phyloP scores from a whole-genome alignment of 1,140 invertebrate species.

The Sarcophaga bullata region DNA sequence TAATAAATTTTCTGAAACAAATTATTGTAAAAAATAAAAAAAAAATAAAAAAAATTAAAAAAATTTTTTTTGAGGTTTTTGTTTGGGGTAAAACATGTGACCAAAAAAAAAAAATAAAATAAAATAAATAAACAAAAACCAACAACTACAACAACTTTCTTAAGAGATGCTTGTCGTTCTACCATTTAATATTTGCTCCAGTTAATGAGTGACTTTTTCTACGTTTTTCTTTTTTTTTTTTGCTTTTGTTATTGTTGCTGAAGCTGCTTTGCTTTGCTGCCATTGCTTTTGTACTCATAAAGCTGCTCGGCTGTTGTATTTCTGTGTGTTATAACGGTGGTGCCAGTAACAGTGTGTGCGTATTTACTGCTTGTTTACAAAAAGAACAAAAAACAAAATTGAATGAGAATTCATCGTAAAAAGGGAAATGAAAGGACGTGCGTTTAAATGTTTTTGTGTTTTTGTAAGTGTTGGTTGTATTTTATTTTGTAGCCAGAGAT shows the following conservation, averaged over 20 bases:
- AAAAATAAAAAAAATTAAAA: too few species aligned
- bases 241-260: background rate
- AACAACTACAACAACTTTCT: background rate
- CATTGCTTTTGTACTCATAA: background rate
- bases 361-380: too few species aligned
- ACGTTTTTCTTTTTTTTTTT: background rate
- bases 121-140: too few species aligned
- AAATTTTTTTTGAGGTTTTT: too few species aligned
- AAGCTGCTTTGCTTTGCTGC: too few species aligned
- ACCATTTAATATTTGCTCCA: background rate
- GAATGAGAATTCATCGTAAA: too few species aligned
- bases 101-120: background rate
- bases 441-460: background rate
- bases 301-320: background rate
- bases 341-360: too few species aligned
- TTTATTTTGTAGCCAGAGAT: background rate
- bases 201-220: conserved; percentile 6
- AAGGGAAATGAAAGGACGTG: background rate
- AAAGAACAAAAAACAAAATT: too few species aligned
- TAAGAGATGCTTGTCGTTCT: background rate
- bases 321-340: background rate
- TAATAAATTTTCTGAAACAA: too few species aligned
- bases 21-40: too few species aligned
- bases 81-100: background rate
- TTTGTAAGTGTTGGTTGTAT: background rate